phyloP scores from a whole-genome alignment of 2,113 vertebrate genomes.

The Anguilla rostrata region DNA sequence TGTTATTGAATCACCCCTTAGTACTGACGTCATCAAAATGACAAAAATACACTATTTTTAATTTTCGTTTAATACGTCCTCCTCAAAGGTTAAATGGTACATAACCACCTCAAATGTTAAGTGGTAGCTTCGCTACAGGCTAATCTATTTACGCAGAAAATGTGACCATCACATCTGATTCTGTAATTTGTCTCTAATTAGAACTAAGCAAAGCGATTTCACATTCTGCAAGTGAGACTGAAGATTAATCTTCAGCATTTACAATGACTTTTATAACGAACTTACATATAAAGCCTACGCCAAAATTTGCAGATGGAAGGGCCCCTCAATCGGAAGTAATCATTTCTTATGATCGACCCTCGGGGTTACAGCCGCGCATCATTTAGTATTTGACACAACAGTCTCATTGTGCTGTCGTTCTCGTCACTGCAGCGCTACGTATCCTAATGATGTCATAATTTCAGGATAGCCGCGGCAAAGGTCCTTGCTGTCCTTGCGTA shows the following conservation, averaged over 20 bases:
- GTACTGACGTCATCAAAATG: background rate
- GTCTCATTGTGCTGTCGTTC: background rate
- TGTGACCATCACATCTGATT: background rate
- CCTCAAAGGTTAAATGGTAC: background rate
- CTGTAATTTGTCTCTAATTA: background rate
- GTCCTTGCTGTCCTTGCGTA: too few species aligned
- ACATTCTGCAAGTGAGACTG: too few species aligned
- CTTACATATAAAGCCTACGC: too few species aligned
- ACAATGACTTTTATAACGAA: too few species aligned
- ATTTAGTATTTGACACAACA: background rate
- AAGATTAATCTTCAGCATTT: too few species aligned
- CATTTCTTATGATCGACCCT: background rate
- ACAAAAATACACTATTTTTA: background rate
- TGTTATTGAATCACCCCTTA: background rate
- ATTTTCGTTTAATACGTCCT: background rate
- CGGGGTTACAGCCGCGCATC: background rate
- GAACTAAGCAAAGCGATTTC: too few species aligned
- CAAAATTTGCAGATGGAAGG: too few species aligned
- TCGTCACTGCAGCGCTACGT: too few species aligned
- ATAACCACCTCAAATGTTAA: too few species aligned
- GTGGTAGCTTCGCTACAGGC: background rate
- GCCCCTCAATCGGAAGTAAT: background rate
- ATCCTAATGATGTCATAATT: too few species aligned
- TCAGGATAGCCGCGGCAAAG: too few species aligned
- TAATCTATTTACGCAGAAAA: background rate